These are phyloP conservation scores for Leptatherina wallacei DNA, from an alignment of 2,797 vertebrate genomes.

Conservation along the genomic window DNA sequence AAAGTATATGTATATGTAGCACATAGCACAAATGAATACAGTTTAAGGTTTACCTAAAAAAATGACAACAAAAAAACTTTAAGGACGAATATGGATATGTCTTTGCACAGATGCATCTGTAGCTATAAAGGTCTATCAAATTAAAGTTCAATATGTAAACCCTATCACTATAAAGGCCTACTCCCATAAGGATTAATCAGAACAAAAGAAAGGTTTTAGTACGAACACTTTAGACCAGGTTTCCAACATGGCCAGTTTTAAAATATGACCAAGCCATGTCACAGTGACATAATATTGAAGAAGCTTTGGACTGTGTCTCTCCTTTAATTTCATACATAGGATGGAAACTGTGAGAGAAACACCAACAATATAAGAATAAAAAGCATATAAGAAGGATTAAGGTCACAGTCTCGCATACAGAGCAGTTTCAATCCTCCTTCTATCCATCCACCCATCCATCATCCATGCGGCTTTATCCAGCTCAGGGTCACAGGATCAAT, in stretches of 20 bases:
- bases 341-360: background rate
- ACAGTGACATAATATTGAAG: background rate
- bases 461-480: background rate
- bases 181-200: background rate
- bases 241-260: background rate
- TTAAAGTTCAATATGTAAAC: background rate
- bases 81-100: too few relatives aligned
- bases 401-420: conserved; percentile 20
- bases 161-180: background rate
- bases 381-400: background rate
- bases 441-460: background rate
- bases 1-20: too few relatives aligned
- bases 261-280: background rate
- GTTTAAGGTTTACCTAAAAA: too few relatives aligned
- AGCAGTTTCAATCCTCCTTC: conserved; percentile 1
- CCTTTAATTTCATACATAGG: background rate
- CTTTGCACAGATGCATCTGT: too few relatives aligned
- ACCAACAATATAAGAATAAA: background rate
- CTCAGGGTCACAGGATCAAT: background rate
- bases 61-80: too few relatives aligned
- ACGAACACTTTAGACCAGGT: background rate
- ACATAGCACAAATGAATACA: too few relatives aligned
- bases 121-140: background rate
- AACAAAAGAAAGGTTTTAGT: background rate
- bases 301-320: background rate